Percentiles rank a stretch among this genome's conserved stretches.
phyloP scores from a whole-genome alignment of 2,888 invertebrate genomes.

The Orgyia antiqua region DNA sequence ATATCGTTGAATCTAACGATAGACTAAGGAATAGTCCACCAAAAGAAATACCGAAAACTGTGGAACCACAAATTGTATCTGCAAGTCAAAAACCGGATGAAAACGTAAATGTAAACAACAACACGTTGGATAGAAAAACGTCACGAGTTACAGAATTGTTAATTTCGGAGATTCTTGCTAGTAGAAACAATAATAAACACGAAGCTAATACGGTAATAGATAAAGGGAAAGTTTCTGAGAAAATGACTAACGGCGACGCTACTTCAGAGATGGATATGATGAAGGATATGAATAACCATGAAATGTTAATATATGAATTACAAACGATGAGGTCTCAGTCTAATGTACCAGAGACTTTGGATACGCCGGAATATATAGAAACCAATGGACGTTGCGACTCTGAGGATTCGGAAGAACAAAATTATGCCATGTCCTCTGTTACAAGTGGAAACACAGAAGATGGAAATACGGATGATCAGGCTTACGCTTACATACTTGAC shows the following conservation, averaged over 20 bases:
- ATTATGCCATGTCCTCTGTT: slow-evolving; percentile 60
- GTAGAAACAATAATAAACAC: slow-evolving; percentile 68
- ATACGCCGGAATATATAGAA: slow-evolving; percentile 37
- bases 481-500: slow-evolving; percentile 67
- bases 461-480: slow-evolving; percentile 44
- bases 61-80: slow-evolving; percentile 24
- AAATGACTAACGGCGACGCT: slow-evolving; percentile 44
- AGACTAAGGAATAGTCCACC: slow-evolving; percentile 59
- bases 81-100: slow-evolving; percentile 40
- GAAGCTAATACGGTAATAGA: slow-evolving; percentile 67
- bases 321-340: slow-evolving; percentile 80
- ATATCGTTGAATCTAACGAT: slow-evolving; percentile 63
- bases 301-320: slow-evolving; percentile 83
- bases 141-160: slow-evolving; percentile 71
- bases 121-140: slow-evolving; percentile 68
- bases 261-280: slow-evolving; percentile 49
- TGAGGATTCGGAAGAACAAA: slow-evolving; percentile 61
- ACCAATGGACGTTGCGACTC: slow-evolving; percentile 57
- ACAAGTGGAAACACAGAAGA: slow-evolving; percentile 61
- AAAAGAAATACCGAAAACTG: slow-evolving; percentile 43
- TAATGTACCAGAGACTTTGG: slow-evolving; percentile 50
- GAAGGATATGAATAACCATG: slow-evolving; percentile 80
- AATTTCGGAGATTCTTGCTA: slow-evolving; percentile 72
- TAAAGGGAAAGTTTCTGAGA: slow-evolving; percentile 60
- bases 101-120: slow-evolving; percentile 51